phyloP scores from a whole-genome alignment of 2,888 invertebrate species.

The Electrophaes corylata region DNA sequence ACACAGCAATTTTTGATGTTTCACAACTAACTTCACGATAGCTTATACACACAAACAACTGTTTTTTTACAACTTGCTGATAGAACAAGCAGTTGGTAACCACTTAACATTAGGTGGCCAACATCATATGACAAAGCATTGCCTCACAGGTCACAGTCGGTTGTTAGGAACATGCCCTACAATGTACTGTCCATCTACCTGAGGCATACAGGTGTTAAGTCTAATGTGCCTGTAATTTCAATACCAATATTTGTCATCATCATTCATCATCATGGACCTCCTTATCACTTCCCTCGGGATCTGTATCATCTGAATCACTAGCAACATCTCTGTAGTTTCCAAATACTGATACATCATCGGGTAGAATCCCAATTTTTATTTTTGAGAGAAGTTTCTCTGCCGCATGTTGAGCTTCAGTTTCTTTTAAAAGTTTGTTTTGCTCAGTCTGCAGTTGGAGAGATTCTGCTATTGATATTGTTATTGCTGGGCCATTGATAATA shows the following conservation, averaged over 20 bases:
- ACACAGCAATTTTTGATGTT: too few species aligned
- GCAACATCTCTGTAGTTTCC: conserved; percentile 67
- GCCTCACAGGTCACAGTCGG: too few species aligned
- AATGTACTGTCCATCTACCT: too few species aligned
- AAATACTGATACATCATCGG: conserved; percentile 60
- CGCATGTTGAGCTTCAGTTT: conserved; percentile 83
- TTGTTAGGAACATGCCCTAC: too few species aligned
- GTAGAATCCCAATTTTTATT: conserved; percentile 63
- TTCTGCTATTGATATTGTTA: conserved; percentile 80
- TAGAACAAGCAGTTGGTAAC: too few species aligned
- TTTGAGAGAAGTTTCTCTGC: conserved; percentile 78
- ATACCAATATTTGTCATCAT: neutral
- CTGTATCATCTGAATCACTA: conserved; percentile 65
- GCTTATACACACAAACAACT: too few species aligned
- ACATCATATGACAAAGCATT: too few species aligned
- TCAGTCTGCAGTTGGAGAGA: conserved; percentile 83
- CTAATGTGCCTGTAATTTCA: too few species aligned
- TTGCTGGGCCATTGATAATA: conserved; percentile 80
- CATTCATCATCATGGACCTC: conserved; percentile 74
- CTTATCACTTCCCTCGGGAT: conserved; percentile 78
- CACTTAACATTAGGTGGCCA: too few species aligned
- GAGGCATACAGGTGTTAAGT: too few species aligned
- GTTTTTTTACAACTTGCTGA: too few species aligned
- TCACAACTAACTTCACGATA: too few species aligned
- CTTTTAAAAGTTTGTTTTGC: conserved; percentile 71